Conservation (phyloP, 2,888 invertebrate genomes). For the Parnassius apollo region DNA sequence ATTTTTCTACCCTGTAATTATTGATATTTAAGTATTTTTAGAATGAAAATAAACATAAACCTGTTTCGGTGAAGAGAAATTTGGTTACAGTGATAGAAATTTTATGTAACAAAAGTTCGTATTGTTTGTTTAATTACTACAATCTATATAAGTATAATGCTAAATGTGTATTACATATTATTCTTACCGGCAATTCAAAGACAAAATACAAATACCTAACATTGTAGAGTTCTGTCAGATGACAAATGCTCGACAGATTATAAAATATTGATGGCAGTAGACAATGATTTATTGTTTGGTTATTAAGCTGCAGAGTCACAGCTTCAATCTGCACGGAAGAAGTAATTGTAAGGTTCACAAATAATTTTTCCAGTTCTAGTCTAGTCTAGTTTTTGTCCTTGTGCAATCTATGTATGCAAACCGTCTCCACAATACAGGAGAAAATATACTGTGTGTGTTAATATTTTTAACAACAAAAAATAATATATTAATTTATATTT, state of each 20-base stretch:
- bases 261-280: constrained; percentile 6
- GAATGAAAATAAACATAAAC: constrained; percentile 3
- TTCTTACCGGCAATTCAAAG: constrained; percentile 19
- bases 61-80: constrained; percentile 1
- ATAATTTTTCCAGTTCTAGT: too few species aligned
- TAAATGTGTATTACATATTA: constrained; percentile 12
- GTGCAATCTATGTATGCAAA: too few species aligned
- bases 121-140: background rate
- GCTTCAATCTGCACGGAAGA: too few species aligned
- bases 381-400: too few species aligned
- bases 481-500: too few species aligned
- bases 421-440: too few species aligned
- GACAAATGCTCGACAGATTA: constrained; percentile 11
- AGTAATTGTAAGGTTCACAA: too few species aligned
- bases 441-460: too few species aligned
- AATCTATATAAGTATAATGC: constrained; percentile 13
- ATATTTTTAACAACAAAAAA: too few species aligned
- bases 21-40: constrained; percentile 23
- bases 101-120: background rate
- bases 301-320: too few species aligned
- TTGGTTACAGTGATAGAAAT: background rate
- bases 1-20: constrained; percentile 22
- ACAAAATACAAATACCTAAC: constrained; percentile 22
- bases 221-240: constrained; percentile 14
- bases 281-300: constrained; percentile 3